Percentiles rank a stretch among this genome's conserved stretches.
phyloP scores from a whole-genome alignment of 2,797 vertebrate species.

The Helarctos malayanus region DNA sequence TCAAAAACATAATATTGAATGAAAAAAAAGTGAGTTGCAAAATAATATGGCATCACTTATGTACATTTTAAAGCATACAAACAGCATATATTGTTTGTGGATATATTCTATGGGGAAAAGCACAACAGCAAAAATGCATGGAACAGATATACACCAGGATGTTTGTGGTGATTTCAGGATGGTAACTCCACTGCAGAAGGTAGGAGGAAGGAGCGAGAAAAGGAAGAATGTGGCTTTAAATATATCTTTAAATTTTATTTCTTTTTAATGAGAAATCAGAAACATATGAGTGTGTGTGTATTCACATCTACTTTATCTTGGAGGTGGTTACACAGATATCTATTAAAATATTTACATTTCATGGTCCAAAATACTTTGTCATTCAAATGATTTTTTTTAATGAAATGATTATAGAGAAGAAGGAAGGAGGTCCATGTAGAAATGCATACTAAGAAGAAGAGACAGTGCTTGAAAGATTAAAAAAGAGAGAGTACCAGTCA shows the following conservation, averaged over 20 bases:
- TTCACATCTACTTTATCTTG: not conserved
- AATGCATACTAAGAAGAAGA: not conserved
- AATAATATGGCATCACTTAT: not conserved
- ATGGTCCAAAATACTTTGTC: not conserved
- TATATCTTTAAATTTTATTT: not conserved
- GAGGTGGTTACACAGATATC: not conserved
- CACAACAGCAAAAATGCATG: not conserved
- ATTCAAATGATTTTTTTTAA: not conserved
- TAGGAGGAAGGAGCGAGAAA: not conserved
- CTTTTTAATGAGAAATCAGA: constrained; percentile 30
- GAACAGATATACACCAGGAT: not conserved
- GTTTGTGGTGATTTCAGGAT: not conserved
- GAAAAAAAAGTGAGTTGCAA: not conserved
- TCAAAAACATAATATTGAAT: not conserved
- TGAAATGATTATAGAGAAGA: not conserved
- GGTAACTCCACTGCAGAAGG: not conserved
- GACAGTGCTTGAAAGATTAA: not conserved
- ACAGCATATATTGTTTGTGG: not conserved
- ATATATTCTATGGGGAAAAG: not conserved
- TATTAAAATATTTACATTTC: not conserved
- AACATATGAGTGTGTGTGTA: not conserved
- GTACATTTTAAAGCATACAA: not conserved
- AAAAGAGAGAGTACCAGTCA: not conserved
- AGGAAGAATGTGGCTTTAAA: not conserved
- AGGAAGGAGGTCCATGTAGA: not conserved